Conservation (phyloP, 1,140 invertebrate species). For the Prorops nasuta region DNA sequence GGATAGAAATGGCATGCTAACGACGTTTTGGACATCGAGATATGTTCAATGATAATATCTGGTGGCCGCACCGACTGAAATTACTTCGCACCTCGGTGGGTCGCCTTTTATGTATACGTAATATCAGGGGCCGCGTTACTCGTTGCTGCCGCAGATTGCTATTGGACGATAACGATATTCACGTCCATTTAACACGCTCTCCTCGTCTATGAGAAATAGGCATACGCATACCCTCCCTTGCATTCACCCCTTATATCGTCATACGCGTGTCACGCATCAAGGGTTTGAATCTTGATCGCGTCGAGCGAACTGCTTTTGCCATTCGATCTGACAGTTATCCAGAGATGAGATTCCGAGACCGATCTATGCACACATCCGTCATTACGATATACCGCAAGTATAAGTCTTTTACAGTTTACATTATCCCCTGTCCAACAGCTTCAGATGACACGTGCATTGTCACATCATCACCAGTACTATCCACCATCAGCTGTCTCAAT, state of each 20-base stretch:
- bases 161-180: conserved; percentile 27
- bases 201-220: no score
- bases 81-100: conserved; percentile 23
- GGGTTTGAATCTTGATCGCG: conserved; percentile 31
- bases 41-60: conserved; percentile 23
- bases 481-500: no score
- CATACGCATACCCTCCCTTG: no score
- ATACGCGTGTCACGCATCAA: conserved; percentile 2
- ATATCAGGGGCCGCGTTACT: conserved; percentile 31
- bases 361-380: no score
- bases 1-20: no score
- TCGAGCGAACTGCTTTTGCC: conserved; percentile 18
- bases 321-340: conserved; percentile 33
- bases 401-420: conserved; percentile 32
- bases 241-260: no score
- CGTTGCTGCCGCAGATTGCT: conserved; percentile 17
- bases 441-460: no score
- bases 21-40: conserved; percentile 17
- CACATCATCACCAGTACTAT: no score
- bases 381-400: conserved; percentile 26
- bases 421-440: no score
- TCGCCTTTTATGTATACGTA: conserved; percentile 24
- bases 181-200: no score
- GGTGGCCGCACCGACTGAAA: conserved; percentile 11
- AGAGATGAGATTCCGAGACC: conserved; percentile 21